Evolutionary conservation across 2,113 vertebrate genomes (phyloP).

Genomic region (Alouatta palliata): DNA sequence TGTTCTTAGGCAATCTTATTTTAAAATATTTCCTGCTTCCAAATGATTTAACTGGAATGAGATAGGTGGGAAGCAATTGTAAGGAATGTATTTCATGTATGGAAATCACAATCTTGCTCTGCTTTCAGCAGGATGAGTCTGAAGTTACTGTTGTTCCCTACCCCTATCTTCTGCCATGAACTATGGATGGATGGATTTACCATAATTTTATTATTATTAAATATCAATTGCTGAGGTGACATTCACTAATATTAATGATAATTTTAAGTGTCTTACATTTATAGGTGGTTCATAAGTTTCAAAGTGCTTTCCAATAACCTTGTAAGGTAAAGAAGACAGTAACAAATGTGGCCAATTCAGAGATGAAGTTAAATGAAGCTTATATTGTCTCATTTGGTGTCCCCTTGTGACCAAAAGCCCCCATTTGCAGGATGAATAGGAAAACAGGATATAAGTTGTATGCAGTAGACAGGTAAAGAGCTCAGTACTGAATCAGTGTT

Average conservation of each 20-base stretch:
- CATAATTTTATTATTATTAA: not conserved
- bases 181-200: not conserved
- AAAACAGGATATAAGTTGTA: not conserved
- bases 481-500: not conserved
- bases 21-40: not conserved
- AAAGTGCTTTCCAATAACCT: constrained; percentile 9
- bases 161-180: not conserved
- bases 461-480: not conserved
- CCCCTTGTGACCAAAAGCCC: not conserved
- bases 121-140: not conserved
- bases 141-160: not conserved
- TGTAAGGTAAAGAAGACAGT: not conserved
- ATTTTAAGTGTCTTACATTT: not conserved
- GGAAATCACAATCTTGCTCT: not conserved
- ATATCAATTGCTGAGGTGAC: not conserved
- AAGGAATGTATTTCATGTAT: not conserved
- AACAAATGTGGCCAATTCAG: not conserved
- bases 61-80: not conserved
- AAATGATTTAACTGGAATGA: not conserved
- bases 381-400: not conserved
- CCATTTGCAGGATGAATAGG: not conserved
- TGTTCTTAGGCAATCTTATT: constrained; percentile 13
- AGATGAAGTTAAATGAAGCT: not conserved
- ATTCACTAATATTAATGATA: constrained; percentile 18
- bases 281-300: constrained; percentile 6